These are phyloP conservation scores for Halcyon smyrnensis DNA, from an alignment of 2,797 vertebrate species.

Conservation along the genomic window DNA sequence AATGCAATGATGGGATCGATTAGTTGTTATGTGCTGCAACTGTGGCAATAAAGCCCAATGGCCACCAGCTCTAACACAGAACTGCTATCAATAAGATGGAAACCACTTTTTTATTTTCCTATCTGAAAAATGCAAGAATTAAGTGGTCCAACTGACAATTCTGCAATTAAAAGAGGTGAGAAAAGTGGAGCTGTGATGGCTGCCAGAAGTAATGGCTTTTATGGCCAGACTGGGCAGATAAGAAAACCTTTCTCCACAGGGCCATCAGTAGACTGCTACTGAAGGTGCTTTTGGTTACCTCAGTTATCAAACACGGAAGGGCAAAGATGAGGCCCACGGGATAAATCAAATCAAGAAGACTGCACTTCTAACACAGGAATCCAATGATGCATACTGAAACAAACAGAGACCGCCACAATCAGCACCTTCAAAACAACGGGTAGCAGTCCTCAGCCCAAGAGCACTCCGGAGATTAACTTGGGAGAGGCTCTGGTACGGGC, in stretches of 20 bases:
- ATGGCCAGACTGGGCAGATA: rapidly evolving
- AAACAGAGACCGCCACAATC: rapidly evolving
- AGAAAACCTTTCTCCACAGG: background rate
- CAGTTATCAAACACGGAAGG: background rate
- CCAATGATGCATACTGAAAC: background rate
- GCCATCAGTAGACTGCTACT: rapidly evolving
- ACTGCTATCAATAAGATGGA: background rate
- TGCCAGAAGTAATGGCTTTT: background rate
- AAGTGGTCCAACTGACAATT: background rate
- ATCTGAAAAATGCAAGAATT: background rate
- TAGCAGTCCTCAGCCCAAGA: rapidly evolving
- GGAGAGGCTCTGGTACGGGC: background rate
- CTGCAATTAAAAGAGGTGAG: background rate
- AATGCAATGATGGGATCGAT: background rate
- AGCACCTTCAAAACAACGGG: background rate
- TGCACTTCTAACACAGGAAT: background rate
- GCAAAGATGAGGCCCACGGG: background rate
- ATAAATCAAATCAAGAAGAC: background rate
- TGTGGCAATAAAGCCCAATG: rapidly evolving
- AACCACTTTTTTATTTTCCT: background rate
- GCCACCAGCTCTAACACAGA: background rate
- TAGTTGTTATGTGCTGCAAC: rapidly evolving
- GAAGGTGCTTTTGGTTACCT: too few species aligned
- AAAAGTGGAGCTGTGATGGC: rapidly evolving
- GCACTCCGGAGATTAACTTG: background rate